Percentiles rank a stretch among this genome's conserved stretches.
phyloP scores from a whole-genome alignment of 2,888 invertebrate species.

The Drosophila niveifrons region DNA sequence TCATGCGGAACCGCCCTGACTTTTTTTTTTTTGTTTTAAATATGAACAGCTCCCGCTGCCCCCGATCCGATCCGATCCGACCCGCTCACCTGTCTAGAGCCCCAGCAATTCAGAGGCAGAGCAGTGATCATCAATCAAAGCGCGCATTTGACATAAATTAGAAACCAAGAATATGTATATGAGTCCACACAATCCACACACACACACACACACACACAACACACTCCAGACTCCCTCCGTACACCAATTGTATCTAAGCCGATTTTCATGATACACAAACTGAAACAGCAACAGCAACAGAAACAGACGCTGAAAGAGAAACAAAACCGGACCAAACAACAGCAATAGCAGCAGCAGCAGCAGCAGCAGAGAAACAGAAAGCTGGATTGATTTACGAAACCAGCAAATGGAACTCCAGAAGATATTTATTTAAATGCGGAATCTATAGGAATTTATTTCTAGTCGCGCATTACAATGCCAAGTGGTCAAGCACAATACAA shows the following conservation, averaged over 20 bases:
- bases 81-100: constrained; percentile 7
- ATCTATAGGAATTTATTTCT: constrained; percentile 11
- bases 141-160: constrained; percentile 79
- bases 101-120: constrained; percentile 15
- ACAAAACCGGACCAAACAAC: constrained; percentile 31
- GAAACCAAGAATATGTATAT: constrained; percentile 72
- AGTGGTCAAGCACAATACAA: background rate
- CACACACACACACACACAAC: too few species aligned
- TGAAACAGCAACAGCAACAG: constrained; percentile 31
- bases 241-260: constrained; percentile 57
- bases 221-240: constrained; percentile 14
- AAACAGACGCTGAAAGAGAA: constrained; percentile 9
- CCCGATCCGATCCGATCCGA: background rate
- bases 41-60: constrained; percentile 39
- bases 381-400: constrained; percentile 48
- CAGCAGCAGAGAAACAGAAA: constrained; percentile 46
- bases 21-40: too few species aligned
- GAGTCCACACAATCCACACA: constrained; percentile 27
- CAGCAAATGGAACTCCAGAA: constrained; percentile 33
- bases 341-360: background rate
- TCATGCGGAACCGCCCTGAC: constrained; percentile 67
- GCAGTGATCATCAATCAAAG: constrained; percentile 77
- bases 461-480: background rate
- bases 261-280: constrained; percentile 50
- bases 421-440: constrained; percentile 28